A percentile compares a stretch with the other conserved stretches of the same genome.
Evolutionary conservation across 2,888 invertebrate genomes (phyloP).

Genomic region (Phyto melanocephala): DNA sequence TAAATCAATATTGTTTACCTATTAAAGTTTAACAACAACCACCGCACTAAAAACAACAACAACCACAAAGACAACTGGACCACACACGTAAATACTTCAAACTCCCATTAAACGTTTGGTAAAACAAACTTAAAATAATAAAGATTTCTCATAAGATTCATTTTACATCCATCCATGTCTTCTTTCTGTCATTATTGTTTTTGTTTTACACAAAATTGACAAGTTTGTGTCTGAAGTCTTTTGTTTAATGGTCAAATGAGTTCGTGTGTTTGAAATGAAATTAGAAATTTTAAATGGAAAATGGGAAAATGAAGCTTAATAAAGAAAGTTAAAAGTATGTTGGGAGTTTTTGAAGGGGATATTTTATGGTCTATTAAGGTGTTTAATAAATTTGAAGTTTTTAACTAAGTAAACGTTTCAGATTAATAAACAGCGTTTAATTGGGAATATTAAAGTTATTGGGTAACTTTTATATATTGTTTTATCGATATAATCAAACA

Average conservation of each 20-base stretch:
- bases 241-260: slow-evolving; percentile 12
- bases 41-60: not conserved
- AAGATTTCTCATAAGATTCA: slow-evolving; percentile 55
- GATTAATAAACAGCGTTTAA: too few species aligned
- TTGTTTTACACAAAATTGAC: slow-evolving; percentile 42
- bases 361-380: not conserved
- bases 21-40: slow-evolving; percentile 47
- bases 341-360: not conserved
- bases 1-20: slow-evolving; percentile 63
- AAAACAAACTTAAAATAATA: slow-evolving; percentile 22
- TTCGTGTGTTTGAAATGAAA: not conserved
- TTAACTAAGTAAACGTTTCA: too few species aligned
- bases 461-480: too few species aligned
- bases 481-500: too few species aligned
- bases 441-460: too few species aligned
- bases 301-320: not conserved
- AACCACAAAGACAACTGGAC: slow-evolving; percentile 14
- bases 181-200: not conserved
- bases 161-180: not conserved
- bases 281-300: slow-evolving; percentile 4
- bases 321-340: not conserved
- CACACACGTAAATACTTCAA: slow-evolving; percentile 36
- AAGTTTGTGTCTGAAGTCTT: slow-evolving; percentile 54
- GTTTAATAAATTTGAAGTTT: not conserved
- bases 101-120: slow-evolving; percentile 6